These are phyloP conservation scores for Meda fulgida DNA, from an alignment of 2,797 vertebrate genomes.

Conservation along the genomic window DNA sequence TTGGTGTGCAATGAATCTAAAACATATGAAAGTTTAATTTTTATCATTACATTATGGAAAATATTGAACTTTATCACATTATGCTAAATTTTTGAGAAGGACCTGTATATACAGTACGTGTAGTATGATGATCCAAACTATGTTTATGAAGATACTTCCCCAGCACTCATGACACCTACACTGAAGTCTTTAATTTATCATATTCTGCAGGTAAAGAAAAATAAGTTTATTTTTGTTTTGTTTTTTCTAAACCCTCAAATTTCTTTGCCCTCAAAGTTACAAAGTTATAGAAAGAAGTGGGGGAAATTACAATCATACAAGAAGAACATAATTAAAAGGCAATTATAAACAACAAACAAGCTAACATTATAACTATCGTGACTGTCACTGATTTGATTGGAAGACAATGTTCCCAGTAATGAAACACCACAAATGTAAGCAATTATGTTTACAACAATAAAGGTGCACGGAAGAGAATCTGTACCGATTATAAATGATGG, in stretches of 20 bases:
- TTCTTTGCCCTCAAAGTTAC: neutral
- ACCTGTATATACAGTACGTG: neutral
- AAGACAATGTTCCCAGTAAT: constrained; percentile 31
- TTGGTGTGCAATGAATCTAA: too few relatives aligned
- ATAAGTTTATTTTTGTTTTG: too few relatives aligned
- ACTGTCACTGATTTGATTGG: constrained; percentile 38
- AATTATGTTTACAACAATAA: constrained; percentile 33
- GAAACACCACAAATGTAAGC: constrained; percentile 16
- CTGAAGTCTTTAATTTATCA: neutral
- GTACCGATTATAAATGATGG: neutral
- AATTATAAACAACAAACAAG: constrained; percentile 45
- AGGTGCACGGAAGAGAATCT: neutral
- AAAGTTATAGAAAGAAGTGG: constrained; percentile 11
- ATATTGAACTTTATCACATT: too few relatives aligned
- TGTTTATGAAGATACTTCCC: neutral
- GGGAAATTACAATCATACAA: constrained; percentile 15
- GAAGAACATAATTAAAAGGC: constrained; percentile 29
- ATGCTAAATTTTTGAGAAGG: too few relatives aligned
- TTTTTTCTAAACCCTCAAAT: neutral
- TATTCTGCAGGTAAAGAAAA: neutral
- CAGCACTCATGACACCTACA: neutral
- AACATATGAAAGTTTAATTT: too few relatives aligned
- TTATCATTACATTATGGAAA: too few relatives aligned
- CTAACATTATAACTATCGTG: constrained; percentile 19
- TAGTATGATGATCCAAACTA: neutral